Percentiles rank a stretch among this genome's conserved stretches.
These are phyloP conservation scores for Mormyrus lacerda DNA, from an alignment of 2,113 vertebrate species.

Conservation along the genomic window DNA sequence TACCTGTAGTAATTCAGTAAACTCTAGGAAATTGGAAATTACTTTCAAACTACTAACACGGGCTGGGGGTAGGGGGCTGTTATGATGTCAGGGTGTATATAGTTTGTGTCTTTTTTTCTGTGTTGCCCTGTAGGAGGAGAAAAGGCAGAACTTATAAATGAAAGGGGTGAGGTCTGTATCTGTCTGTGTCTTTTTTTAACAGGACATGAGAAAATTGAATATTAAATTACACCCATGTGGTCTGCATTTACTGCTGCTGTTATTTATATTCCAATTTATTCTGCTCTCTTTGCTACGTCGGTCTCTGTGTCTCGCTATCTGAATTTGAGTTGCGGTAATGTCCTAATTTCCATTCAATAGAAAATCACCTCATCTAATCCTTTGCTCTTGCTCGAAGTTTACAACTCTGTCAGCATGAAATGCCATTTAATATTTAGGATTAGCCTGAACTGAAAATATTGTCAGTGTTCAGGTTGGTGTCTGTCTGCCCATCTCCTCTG, in stretches of 20 bases:
- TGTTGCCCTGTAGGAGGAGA: background rate
- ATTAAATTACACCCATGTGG: background rate
- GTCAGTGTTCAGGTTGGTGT: constrained; percentile 19
- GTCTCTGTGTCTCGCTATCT: background rate
- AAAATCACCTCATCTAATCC: background rate
- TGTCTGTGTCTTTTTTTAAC: background rate
- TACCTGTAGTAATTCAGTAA: background rate
- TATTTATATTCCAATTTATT: background rate
- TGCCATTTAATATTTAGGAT: background rate
- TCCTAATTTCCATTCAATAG: background rate
- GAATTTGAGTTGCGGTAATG: background rate
- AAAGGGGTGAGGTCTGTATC: background rate
- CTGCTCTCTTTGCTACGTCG: background rate
- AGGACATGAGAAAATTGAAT: background rate
- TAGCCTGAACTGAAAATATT: constrained; percentile 27
- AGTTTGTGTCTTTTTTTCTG: background rate
- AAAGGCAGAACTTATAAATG: background rate
- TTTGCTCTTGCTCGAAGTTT: background rate
- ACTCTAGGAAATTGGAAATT: background rate
- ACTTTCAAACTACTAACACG: background rate
- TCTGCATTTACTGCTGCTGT: background rate
- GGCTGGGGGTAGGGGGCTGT: background rate
- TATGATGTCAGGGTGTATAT: background rate
- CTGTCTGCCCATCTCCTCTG: background rate
- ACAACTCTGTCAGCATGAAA: background rate